Conservation (phyloP, 53 echinoderm and acorn worm genomes). For the Hippasteria phrygiana region DNA sequence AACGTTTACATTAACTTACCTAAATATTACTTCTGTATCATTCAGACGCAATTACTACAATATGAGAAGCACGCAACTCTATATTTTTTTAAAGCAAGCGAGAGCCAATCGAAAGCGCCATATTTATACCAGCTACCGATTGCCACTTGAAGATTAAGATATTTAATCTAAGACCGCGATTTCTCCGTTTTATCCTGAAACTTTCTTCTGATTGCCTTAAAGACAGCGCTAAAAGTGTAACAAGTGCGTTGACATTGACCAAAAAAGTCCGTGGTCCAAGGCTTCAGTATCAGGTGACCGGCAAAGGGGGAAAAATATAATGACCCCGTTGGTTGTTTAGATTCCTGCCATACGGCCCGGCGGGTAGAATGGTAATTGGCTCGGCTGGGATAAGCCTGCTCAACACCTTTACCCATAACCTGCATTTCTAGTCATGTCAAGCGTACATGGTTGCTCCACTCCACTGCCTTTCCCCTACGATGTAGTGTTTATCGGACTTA, state of each 20-base stretch:
- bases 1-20: too few relatives aligned
- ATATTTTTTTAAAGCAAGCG: too few relatives aligned
- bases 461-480: neutral
- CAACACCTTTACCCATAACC: neutral
- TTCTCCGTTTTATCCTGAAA: too few relatives aligned
- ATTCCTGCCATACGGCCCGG: neutral
- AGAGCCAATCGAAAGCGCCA: too few relatives aligned
- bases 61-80: too few relatives aligned
- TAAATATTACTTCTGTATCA: too few relatives aligned
- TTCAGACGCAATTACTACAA: too few relatives aligned
- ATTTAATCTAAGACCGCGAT: too few relatives aligned
- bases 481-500: neutral
- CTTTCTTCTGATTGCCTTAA: neutral
- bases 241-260: neutral
- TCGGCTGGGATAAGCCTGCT: neutral
- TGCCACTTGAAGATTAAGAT: too few relatives aligned
- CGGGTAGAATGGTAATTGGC: conserved; percentile 12
- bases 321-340: neutral
- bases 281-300: neutral
- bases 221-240: neutral
- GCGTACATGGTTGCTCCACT: neutral
- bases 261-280: too few relatives aligned
- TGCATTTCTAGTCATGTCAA: neutral
- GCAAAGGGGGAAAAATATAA: neutral
- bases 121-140: too few relatives aligned